phyloP scores from a whole-genome alignment of 2,888 invertebrate species.

The Cyclophora albipunctata region DNA sequence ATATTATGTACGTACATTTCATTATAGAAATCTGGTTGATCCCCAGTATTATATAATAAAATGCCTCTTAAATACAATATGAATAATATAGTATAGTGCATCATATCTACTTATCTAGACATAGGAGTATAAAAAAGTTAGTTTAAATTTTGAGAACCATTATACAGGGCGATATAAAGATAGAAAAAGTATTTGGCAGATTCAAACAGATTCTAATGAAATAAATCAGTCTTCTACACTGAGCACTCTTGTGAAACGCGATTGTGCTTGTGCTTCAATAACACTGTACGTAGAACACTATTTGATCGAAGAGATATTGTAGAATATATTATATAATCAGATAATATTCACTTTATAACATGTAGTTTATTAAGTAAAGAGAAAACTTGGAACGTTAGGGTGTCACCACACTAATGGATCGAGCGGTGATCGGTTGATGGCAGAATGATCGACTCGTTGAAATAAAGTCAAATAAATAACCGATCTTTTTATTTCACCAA shows the following conservation, averaged over 20 bases:
- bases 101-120: conserved; percentile 34
- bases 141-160: conserved; percentile 13
- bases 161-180: conserved; percentile 27
- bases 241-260: conserved; percentile 43
- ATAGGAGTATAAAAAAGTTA: conserved; percentile 22
- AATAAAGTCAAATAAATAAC: no score
- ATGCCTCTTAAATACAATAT: conserved; percentile 2
- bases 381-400: no score
- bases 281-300: no score
- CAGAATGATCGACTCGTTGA: no score
- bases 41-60: not conserved
- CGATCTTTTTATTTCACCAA: no score
- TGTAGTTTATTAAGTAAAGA: no score
- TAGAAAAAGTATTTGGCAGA: conserved; percentile 40
- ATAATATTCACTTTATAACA: no score
- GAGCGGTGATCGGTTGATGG: no score
- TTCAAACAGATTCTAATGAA: conserved; percentile 26
- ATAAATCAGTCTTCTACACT: conserved; percentile 67
- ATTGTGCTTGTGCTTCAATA: conserved; percentile 34
- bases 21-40: not conserved
- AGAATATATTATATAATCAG: no score
- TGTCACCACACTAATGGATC: no score
- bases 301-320: no score
- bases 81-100: conserved; percentile 33
- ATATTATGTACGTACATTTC: not conserved